phyloP scores from a whole-genome alignment of 2,113 vertebrate species.

The Mustela lutreola region DNA sequence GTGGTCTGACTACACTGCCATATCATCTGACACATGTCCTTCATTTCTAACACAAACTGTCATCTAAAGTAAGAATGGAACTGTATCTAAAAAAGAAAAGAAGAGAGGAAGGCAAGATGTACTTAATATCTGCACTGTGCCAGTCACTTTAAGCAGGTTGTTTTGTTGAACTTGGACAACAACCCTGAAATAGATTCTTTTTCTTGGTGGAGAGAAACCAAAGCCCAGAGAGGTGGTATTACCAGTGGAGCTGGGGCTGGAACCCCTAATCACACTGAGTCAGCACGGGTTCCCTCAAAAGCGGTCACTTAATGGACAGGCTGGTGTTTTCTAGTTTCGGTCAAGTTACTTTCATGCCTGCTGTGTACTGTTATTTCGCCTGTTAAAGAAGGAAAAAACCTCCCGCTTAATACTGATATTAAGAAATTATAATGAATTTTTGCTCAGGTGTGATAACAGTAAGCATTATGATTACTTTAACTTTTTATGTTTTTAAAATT shows the following conservation, averaged over 20 bases:
- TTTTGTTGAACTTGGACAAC: background rate
- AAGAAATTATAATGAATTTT: background rate
- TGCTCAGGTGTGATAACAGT: background rate
- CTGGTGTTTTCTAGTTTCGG: background rate
- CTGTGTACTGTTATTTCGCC: background rate
- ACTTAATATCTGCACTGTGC: background rate
- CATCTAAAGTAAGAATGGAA: background rate
- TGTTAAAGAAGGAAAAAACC: background rate
- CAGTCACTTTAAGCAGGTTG: too few relatives aligned
- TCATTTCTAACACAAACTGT: background rate
- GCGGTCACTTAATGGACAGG: rapidly evolving
- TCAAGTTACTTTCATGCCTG: background rate
- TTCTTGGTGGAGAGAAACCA: background rate
- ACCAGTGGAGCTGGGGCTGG: rapidly evolving
- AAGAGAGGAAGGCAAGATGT: background rate
- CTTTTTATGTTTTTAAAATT: background rate
- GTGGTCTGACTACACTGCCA: background rate
- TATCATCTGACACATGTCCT: rapidly evolving
- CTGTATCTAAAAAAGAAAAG: background rate
- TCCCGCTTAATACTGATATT: background rate
- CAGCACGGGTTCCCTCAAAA: background rate
- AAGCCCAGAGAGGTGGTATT: background rate
- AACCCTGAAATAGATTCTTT: background rate
- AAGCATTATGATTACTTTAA: background rate
- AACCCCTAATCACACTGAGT: background rate